Evolutionary conservation across 2,888 invertebrate species (phyloP).

Genomic region (Hemistola chrysoprasaria): DNA sequence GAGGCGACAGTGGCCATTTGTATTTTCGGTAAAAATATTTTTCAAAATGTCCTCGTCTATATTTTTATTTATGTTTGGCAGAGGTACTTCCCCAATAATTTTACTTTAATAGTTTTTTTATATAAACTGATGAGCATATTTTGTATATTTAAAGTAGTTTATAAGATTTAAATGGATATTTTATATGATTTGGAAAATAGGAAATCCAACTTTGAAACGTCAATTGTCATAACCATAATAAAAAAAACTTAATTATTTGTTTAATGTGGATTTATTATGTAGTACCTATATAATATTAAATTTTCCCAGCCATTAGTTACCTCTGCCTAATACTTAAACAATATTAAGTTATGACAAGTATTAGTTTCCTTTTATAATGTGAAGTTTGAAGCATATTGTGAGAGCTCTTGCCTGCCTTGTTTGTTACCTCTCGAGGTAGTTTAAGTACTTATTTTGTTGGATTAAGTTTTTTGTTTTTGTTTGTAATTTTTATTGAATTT

Average conservation of each 20-base stretch:
- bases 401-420: conserved; percentile 67
- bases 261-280: too few relatives aligned
- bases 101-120: conserved; percentile 1
- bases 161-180: too few relatives aligned
- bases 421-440: conserved; percentile 50
- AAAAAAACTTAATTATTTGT: too few relatives aligned
- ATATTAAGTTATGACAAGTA: conserved; percentile 29
- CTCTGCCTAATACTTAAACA: conserved; percentile 49
- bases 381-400: conserved; percentile 36
- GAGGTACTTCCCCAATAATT: conserved; percentile 51
- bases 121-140: conserved; percentile 52
- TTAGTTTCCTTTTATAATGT: conserved; percentile 30
- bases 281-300: too few relatives aligned
- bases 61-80: conserved; percentile 39
- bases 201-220: too few relatives aligned
- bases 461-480: conserved; percentile 33
- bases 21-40: conserved; percentile 46
- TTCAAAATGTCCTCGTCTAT: conserved; percentile 34
- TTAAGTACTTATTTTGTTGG: conserved; percentile 52
- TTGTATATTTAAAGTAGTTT: conserved; percentile 56
- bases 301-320: conserved; percentile 47
- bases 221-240: too few relatives aligned
- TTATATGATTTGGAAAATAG: too few relatives aligned
- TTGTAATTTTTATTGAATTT: conserved; percentile 38
- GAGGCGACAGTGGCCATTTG: conserved; percentile 59